Conservation (phyloP, 2,888 invertebrate genomes). For the Galerucella nymphaeae region DNA sequence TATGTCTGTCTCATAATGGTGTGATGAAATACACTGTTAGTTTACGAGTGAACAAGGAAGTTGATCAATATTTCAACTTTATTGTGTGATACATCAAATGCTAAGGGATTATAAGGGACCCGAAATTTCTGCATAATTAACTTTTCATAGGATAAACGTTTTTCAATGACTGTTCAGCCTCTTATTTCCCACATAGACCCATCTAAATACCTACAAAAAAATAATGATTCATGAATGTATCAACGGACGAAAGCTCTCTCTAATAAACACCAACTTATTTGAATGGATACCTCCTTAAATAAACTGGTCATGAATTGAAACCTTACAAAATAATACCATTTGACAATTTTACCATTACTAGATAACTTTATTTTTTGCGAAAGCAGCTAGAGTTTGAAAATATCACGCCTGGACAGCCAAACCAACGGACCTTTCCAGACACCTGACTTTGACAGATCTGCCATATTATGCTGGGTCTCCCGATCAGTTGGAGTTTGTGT, state of each 20-base stretch:
- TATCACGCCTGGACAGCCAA: no score
- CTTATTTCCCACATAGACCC: slow-evolving; percentile 24
- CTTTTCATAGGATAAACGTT: slow-evolving; percentile 33
- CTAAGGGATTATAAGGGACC: slow-evolving; percentile 36
- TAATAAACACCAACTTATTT: background rate
- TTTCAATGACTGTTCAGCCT: slow-evolving; percentile 27
- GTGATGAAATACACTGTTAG: slow-evolving; percentile 30
- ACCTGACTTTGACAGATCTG: no score
- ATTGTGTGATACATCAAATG: slow-evolving; percentile 40
- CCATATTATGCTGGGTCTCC: no score
- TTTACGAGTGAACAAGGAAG: slow-evolving; percentile 32
- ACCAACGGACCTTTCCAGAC: no score
- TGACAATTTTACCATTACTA: no score
- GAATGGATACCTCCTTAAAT: background rate
- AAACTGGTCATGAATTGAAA: background rate
- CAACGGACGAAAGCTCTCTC: slow-evolving; percentile 20
- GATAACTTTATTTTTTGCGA: no score
- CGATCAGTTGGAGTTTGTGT: no score
- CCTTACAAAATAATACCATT: no score
- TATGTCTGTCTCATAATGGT: slow-evolving; percentile 36
- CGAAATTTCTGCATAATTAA: slow-evolving; percentile 37
- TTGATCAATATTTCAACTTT: slow-evolving; percentile 42
- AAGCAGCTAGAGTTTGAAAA: no score
- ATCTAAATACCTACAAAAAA: slow-evolving; percentile 29
- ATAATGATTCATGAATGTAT: slow-evolving; percentile 25